Conservation (phyloP, 1,140 invertebrate genomes). For the Zophobas morio region DNA sequence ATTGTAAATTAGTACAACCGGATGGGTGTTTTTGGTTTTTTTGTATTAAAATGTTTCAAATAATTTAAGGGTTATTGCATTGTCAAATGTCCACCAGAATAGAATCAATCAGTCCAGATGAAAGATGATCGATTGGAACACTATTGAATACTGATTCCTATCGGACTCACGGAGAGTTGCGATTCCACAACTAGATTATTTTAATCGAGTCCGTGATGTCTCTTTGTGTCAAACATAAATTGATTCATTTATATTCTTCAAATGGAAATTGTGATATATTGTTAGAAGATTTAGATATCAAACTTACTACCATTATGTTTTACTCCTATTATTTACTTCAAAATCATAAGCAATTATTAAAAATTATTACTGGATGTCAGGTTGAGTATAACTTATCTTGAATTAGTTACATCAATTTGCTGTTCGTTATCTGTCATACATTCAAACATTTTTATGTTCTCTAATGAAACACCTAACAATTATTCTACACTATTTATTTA, state of each 20-base stretch:
- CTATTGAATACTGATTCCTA: slow-evolving; percentile 53
- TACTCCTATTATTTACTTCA: no score
- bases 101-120: slow-evolving; percentile 55
- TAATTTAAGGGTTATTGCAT: slow-evolving; percentile 16
- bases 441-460: neutral
- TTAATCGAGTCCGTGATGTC: slow-evolving; percentile 50
- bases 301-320: neutral
- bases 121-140: slow-evolving; percentile 51
- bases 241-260: slow-evolving; percentile 35
- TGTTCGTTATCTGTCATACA: no score
- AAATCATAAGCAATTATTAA: no score
- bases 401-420: no score
- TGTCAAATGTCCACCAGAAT: slow-evolving; percentile 51
- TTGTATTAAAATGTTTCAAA: neutral
- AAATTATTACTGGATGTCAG: no score
- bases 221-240: slow-evolving; percentile 36
- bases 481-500: neutral
- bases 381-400: no score
- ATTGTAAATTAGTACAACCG: slow-evolving; percentile 5
- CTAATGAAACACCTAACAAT: neutral
- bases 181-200: slow-evolving; percentile 51
- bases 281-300: slow-evolving; percentile 25
- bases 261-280: slow-evolving; percentile 40
- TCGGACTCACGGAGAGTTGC: slow-evolving; percentile 52
- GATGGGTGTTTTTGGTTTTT: slow-evolving; percentile 2